These are phyloP conservation scores for Anomalospiza imberbis DNA, from an alignment of 2,797 vertebrate species.

Conservation along the genomic window DNA sequence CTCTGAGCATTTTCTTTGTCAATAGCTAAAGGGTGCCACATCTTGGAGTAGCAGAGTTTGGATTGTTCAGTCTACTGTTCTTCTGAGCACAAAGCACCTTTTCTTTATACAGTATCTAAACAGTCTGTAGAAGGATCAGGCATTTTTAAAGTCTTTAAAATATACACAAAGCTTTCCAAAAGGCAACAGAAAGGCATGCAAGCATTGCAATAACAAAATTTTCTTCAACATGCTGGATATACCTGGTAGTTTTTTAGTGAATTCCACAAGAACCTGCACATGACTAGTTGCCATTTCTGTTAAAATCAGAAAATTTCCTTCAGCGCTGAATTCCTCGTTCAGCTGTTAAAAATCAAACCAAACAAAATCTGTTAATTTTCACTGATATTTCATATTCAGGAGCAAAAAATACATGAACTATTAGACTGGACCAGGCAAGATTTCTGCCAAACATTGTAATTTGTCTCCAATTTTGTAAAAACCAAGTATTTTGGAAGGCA, in stretches of 20 bases:
- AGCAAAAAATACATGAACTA: not conserved
- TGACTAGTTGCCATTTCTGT: conserved; percentile 98
- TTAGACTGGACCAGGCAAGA: not conserved
- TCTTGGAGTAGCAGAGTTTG: not conserved
- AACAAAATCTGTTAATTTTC: not conserved
- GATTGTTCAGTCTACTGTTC: not conserved
- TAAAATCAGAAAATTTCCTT: conserved; percentile 96
- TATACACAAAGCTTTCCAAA: not conserved
- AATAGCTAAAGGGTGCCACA: not conserved
- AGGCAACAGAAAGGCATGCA: not conserved
- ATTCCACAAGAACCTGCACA: conserved; percentile 96
- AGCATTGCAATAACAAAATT: not conserved
- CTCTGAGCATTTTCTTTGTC: not conserved
- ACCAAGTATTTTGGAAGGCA: not conserved
- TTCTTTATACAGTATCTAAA: not conserved
- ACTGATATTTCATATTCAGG: not conserved
- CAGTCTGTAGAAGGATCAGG: not conserved
- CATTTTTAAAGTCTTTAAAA: not conserved
- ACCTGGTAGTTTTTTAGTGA: conserved; percentile 98
- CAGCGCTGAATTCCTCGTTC: conserved; percentile 90
- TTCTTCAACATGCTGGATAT: not conserved
- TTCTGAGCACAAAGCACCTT: not conserved
- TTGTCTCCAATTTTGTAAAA: not conserved
- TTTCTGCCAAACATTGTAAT: not conserved
- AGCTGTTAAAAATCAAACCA: conserved; percentile 76